A percentile compares a stretch with the other conserved stretches of the same genome.
Evolutionary conservation across 2,888 invertebrate species (phyloP).

Genomic region (Heterodera filipjevi): DNA sequence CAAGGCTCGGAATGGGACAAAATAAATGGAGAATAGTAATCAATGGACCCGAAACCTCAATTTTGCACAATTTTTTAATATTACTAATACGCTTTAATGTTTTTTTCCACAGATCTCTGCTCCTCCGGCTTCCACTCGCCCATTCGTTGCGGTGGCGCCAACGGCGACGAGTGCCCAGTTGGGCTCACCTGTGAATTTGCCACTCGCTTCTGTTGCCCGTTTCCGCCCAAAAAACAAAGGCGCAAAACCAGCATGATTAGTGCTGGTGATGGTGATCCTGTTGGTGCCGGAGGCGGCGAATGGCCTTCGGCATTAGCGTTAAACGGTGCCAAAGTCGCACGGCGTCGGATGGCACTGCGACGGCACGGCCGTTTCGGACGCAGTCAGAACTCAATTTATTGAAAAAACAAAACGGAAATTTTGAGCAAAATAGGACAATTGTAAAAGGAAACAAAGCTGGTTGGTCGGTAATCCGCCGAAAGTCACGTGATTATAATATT

Average conservation of each 20-base stretch:
- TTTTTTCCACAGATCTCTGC: constrained; percentile 47
- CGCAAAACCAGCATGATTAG: neutral
- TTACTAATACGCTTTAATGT: neutral
- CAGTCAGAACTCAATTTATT: constrained; percentile 4
- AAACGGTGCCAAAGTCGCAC: neutral
- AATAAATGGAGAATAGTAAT: no score
- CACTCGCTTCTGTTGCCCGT: constrained; percentile 58
- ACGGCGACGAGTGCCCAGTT: constrained; percentile 52
- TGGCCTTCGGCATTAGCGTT: neutral
- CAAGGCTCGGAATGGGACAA: no score
- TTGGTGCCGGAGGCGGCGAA: neutral
- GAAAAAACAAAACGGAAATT: neutral
- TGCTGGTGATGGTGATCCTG: neutral
- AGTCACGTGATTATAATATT: neutral
- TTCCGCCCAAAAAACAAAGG: constrained; percentile 30
- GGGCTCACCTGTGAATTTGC: constrained; percentile 58
- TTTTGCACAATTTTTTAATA: no score
- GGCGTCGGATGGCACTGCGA: neutral
- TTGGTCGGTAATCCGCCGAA: no score
- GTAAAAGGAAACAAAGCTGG: no score
- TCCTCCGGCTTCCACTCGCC: constrained; percentile 54
- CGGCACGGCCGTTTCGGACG: constrained; percentile 23
- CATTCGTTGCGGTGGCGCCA: constrained; percentile 48
- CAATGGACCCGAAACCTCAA: no score
- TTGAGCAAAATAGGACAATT: no score